Evolutionary conservation across 2,888 invertebrate species (phyloP).

Genomic region (Xylota sylvarum): DNA sequence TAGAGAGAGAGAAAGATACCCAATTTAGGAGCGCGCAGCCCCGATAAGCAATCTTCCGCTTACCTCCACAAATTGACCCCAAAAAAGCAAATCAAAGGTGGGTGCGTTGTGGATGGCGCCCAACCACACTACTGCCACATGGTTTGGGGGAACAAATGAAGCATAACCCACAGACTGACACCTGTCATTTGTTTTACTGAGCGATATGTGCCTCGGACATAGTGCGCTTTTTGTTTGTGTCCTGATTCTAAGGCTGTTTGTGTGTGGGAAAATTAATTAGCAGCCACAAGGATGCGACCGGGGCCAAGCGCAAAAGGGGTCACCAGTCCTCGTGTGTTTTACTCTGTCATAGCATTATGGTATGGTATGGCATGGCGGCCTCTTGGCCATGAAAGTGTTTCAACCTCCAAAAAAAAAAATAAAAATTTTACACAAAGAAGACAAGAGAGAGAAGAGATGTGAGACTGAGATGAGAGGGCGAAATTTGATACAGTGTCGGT

Average conservation of each 20-base stretch:
- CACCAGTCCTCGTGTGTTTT: conserved; percentile 15
- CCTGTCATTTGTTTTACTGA: conserved; percentile 74
- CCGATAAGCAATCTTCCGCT: conserved; percentile 52
- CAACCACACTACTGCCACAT: conserved; percentile 9
- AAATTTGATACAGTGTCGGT: conserved; percentile 77
- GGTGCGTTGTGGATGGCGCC: conserved; percentile 61
- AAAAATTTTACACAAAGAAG: conserved; percentile 30
- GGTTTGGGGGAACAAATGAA: conserved; percentile 58
- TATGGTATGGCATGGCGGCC: conserved; percentile 10
- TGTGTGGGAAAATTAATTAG: conserved; percentile 76
- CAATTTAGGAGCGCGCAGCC: conserved; percentile 43
- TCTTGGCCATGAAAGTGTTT: conserved; percentile 63
- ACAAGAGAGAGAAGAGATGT: conserved; percentile 31
- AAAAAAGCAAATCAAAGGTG: conserved; percentile 39
- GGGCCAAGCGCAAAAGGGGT: conserved; percentile 35
- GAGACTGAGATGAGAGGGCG: conserved; percentile 51
- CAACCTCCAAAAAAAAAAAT: conserved; percentile 40
- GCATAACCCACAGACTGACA: conserved; percentile 74
- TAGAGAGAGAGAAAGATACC: conserved; percentile 17
- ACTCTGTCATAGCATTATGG: too few relatives aligned
- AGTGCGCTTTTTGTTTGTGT: neutral
- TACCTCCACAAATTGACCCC: conserved; percentile 21
- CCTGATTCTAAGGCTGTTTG: conserved; percentile 28
- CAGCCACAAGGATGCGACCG: conserved; percentile 19
- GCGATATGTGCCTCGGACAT: conserved; percentile 56